phyloP scores from a whole-genome alignment of 2,113 vertebrate genomes.

The Calidris pygmaea region DNA sequence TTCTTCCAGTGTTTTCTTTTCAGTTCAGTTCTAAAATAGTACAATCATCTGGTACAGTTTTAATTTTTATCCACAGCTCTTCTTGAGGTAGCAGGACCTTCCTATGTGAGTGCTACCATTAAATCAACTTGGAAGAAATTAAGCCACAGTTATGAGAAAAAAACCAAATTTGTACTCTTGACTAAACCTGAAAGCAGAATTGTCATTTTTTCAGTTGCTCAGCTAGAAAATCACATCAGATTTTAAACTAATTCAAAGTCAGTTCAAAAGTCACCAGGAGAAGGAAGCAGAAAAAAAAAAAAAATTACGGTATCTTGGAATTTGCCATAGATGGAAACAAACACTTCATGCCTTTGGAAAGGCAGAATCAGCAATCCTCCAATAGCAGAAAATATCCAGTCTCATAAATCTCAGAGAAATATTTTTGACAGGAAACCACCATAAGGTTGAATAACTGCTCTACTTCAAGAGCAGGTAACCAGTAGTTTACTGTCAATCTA shows the following conservation, averaged over 20 bases:
- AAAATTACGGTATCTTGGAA: not conserved
- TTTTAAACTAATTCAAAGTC: not conserved
- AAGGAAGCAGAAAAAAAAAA: not conserved
- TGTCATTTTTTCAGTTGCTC: not conserved
- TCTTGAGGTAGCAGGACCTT: not conserved
- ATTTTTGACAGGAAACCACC: not conserved
- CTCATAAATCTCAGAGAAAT: not conserved
- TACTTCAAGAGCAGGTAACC: not conserved
- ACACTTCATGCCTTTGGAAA: not conserved
- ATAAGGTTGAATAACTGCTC: not conserved
- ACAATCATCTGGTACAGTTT: not conserved
- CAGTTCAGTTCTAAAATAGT: not conserved
- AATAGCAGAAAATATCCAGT: not conserved
- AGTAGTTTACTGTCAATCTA: not conserved
- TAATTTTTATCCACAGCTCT: not conserved
- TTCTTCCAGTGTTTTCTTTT: not conserved
- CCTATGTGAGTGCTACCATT: not conserved
- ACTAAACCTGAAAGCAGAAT: not conserved
- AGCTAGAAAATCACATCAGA: not conserved
- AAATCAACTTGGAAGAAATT: not conserved
- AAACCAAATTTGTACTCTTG: not conserved
- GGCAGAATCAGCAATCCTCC: not conserved
- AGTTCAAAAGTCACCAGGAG: not conserved
- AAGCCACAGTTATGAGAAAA: not conserved
- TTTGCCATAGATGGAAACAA: conserved; percentile 13